Base-by-base conservation (phyloP, 1,140 invertebrate species). In the Cyrtorhinus lividipennis region DNA sequence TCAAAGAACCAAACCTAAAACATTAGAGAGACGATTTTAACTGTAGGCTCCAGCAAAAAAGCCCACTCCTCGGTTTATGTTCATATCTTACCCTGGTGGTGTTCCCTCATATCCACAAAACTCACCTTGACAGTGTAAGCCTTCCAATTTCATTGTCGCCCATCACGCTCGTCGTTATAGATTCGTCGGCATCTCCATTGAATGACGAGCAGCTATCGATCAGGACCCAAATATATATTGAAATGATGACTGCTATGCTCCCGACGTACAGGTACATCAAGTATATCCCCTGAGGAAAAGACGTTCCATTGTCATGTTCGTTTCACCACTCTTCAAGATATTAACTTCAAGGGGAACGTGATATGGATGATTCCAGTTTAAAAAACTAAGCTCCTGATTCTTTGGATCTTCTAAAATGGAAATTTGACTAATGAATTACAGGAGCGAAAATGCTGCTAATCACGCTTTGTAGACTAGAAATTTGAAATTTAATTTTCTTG, bases 201-300 rank as follows among this genome's bases (percentile, higher is more conserved):
- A 79, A 66, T 27, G 73, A 78, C 12, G 74, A 73, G 65, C 78
- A 81, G 66, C 77, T 80, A 69, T 82, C 79, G 8, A 81, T 68
- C 53, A 84, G 71, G 0, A 84, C 76, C 71, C 81, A 82, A 22
- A 82, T 75, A 71, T 84, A 83, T 60, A 84, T 81, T 64, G 80
- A 81, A 61, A 83, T 77, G 57, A 85, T 81, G 53, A 83, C 82
- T 0, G 79, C 71, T 59, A 83, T 80, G 63, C 80, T 81, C 0
- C 80, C 80, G 8, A 81, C 75, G 71, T 83, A 82, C 12, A 85
- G 74, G 67, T 82, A 85, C 69, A 84, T 79, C 65, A 84, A 75
- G 66, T 81, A 80, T 24, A 81, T 75, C 1, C 79, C 80, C 82
- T 85, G 74, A 18, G 63, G 66, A 24, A 44, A 61, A n/a, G n/a